Evolutionary conservation across 2,113 vertebrate species (phyloP), one percentile per base, ranked within the genome.

Genomic region (Hippocampus barbouri): DNA sequence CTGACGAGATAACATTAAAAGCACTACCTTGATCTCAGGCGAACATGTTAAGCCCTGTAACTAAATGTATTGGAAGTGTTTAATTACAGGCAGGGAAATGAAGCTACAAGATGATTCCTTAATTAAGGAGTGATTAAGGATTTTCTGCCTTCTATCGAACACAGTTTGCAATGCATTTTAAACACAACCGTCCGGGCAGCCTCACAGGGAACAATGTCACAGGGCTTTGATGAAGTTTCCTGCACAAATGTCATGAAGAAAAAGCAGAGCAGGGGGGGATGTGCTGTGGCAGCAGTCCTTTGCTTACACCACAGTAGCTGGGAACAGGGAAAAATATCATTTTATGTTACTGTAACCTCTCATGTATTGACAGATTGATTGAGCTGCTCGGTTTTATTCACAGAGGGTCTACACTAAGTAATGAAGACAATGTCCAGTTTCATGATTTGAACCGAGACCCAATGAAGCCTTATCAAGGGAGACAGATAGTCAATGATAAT

Each of bases 71-170:
- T 91, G 90, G 90, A 91, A 93, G 89, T 92, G 90, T 92, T 93
- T 93, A 93, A 93, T 93, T 93, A 93, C 89, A 85, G 91, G 90
- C 86, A 83, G 87, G 91, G 92, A 93, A 93, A 93, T 89, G 89
- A 92, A 93, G 91, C 92, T 93, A 93, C 92, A 93, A 93, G 92
- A 93, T 93, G 91, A 93, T 93, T 93, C 90, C 92, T 93, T 93
- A 93, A 93, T 93, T 93, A 93, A 93, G 90, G 83, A 88, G 91
- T 91, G 93, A 93, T 93, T 93, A 93, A 92, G 90, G 92, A 92
- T 93, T 93, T 93, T 91, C 90, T 92, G 92, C 91, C 85, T 90
- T 91, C 90, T 92, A 93, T 93, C 91, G 92, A 82, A 80, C 86
- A 79, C 88, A 81, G 87, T 90, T 92, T 89, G 91, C 92, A 86